phyloP scores from a whole-genome alignment of 2,888 invertebrate species.

The Formica aserva region DNA sequence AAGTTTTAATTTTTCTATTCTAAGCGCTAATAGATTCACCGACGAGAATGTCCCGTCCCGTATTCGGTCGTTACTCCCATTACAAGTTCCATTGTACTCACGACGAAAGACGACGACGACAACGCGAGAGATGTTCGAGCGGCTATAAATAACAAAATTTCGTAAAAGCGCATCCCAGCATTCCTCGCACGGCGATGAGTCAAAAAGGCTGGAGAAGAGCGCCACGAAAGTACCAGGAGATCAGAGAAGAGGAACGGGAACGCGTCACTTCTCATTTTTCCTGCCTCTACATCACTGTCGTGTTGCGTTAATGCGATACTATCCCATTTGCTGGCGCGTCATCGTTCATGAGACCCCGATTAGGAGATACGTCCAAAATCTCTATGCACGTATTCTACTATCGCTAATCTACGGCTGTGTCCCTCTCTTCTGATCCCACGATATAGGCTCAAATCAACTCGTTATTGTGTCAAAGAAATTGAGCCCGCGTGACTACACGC shows the following conservation, averaged over 20 bases:
- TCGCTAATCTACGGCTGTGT: constrained; percentile 56
- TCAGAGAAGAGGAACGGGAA: neutral
- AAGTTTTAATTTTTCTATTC: constrained; percentile 54
- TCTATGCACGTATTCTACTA: neutral
- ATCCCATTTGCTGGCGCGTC: constrained; percentile 70
- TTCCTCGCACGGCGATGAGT: constrained; percentile 58
- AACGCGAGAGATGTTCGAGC: constrained; percentile 13
- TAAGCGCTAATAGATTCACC: constrained; percentile 38
- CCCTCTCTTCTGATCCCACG: constrained; percentile 58
- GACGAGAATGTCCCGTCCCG: neutral
- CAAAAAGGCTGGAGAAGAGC: constrained; percentile 45
- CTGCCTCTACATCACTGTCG: constrained; percentile 75
- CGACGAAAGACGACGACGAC: constrained; percentile 24
- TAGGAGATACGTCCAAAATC: constrained; percentile 66
- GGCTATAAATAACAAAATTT: constrained; percentile 74
- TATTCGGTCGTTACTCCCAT: constrained; percentile 49
- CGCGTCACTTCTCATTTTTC: constrained; percentile 71
- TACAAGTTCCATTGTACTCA: constrained; percentile 56
- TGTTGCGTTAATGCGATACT: constrained; percentile 65
- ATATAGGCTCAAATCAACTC: constrained; percentile 49
- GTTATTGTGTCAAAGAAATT: constrained; percentile 62
- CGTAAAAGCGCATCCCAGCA: constrained; percentile 66
- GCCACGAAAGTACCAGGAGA: neutral
- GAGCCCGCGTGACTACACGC: constrained; percentile 50
- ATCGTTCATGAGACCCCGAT: constrained; percentile 64